Evolutionary conservation across 1,140 invertebrate genomes (phyloP), one percentile per base, ranked within the genome.

Genomic region (Proales similis): DNA sequence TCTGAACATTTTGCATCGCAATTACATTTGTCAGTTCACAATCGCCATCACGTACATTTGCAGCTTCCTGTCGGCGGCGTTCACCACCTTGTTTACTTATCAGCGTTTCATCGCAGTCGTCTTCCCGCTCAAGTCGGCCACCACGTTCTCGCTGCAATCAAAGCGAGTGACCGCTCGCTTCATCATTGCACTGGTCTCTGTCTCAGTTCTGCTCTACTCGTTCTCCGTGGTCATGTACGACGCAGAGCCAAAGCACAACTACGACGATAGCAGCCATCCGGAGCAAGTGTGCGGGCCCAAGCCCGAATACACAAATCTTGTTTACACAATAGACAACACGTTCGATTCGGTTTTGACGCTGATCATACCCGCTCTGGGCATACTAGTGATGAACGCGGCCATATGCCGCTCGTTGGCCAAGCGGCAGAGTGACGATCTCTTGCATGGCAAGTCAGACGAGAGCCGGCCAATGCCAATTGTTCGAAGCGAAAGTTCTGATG

Each of bases 41-140:
- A 32, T 61, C 7, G 27, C 27, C 26, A 61, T 61, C 2, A 42
- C 57, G 6, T 45, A 61, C 26, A 30, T 61, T 20, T 61, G 57
- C 26, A 45, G 39, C 24, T 61, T 61, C 47, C 26, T 61, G 26
- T 61, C 57, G 7, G 57, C 57, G 22, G 39, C 39, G 7, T 61
- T 61, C 36, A 61, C 57, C n/a, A 45, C 39, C n/a, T 32, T 45
- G 26, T 61, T 61, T 42, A 61, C 57, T 29, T 61, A 46, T 45
- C 57, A 61, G 26, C 57, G 57, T 19, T 61, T 46, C 38, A 61
- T 61, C 12, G 57, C 57, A 14, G 57, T 61, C 0, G 22, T 45
- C 14, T 42, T 38, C 26, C 57, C 57, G 3, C 26, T 61, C 3
- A 7, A 61, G 17, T 9, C 12, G 11, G 36, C 51, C 7, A 57